Percentiles rank a stretch among this genome's conserved stretches.
phyloP scores from a whole-genome alignment of 1,140 invertebrate genomes.

The Drosophila pectinifera region DNA sequence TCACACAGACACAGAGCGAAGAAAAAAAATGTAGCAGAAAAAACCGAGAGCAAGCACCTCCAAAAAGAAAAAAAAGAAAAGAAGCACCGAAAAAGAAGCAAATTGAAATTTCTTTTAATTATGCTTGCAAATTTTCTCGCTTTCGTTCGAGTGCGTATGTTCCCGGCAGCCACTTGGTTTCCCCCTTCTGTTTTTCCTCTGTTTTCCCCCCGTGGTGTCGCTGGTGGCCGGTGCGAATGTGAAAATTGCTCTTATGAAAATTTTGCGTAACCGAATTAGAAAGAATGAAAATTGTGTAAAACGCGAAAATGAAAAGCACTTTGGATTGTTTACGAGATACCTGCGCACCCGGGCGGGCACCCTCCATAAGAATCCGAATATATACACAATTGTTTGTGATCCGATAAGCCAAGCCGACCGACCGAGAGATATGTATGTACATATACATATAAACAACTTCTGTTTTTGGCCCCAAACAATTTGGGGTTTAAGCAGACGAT shows the following conservation, averaged over 20 bases:
- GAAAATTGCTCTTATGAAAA: constrained; percentile 47
- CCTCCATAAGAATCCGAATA: constrained; percentile 25
- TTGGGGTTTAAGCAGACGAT: neutral
- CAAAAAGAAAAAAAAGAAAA: constrained; percentile 19
- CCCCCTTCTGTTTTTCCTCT: neutral
- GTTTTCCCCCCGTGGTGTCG: neutral
- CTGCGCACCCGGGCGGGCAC: neutral
- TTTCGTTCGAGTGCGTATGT: constrained; percentile 23
- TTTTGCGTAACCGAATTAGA: constrained; percentile 56
- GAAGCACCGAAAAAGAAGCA: constrained; percentile 13
- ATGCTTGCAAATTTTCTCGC: constrained; percentile 40
- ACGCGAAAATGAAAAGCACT: constrained; percentile 19
- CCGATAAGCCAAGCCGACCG: constrained; percentile 27
- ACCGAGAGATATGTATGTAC: constrained; percentile 5
- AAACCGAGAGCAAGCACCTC: constrained; percentile 39
- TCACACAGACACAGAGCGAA: constrained; percentile 5
- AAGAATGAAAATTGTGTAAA: constrained; percentile 52
- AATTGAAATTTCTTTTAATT: constrained; percentile 52
- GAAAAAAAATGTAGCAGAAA: constrained; percentile 14
- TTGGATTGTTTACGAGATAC: constrained; percentile 29
- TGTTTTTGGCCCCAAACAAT: constrained; percentile 23
- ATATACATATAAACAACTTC: constrained; percentile 32
- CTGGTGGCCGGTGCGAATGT: constrained; percentile 31
- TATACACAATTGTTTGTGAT: constrained; percentile 38
- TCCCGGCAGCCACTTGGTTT: constrained; percentile 7